Evolutionary conservation across 2,888 invertebrate species (phyloP), one percentile per base, ranked within the genome.

Genomic region (Lasioglossum zephyrum): DNA sequence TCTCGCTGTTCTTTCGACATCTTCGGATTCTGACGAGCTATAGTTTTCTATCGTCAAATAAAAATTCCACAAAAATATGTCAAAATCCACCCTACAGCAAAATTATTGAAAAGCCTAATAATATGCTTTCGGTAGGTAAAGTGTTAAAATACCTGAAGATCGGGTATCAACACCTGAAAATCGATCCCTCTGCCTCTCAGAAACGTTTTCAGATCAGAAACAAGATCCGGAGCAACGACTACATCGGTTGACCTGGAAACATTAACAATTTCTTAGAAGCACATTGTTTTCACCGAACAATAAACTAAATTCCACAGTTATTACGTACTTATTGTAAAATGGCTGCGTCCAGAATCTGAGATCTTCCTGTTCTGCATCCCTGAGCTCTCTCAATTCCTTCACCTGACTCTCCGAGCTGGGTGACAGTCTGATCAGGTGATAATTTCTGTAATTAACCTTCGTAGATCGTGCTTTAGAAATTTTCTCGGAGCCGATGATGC

Each of bases 141-240:
- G 44, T 44, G 11, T 44, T 44, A 44, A 44, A 44, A 11, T 44
- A 11, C 97, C 96, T 97, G 97, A 47, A 98, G 96, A 94, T 98
- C 97, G 92, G 97, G 96, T 91, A 97, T 97, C 49, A 97, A 95
- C 0, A 97, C 96, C 87, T 96, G 96, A 88, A 96, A 97, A 75
- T 96, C 96, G 53, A 97, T 96, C 69, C 96, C 96, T 85, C 96
- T 96, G 22, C 96, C 96, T 82, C 96, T 96, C 6, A 98, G 95
- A 92, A 96, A 96, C 69, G 96, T 96, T 91, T 96, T 96, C 5
- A 97, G 95, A 79, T 97, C 96, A 4, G 93, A 93, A 4, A 97
- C 95, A 80, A 97, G 95, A 84, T 96, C 96, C 1, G 97, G 97
- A 0, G 98, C 96, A 18, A 98, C 96, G 75, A 98, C 96, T 6